Evolutionary conservation across 2,113 vertebrate species (phyloP), one percentile per base, ranked within the genome.

Genomic region (Oenanthe melanoleuca): DNA sequence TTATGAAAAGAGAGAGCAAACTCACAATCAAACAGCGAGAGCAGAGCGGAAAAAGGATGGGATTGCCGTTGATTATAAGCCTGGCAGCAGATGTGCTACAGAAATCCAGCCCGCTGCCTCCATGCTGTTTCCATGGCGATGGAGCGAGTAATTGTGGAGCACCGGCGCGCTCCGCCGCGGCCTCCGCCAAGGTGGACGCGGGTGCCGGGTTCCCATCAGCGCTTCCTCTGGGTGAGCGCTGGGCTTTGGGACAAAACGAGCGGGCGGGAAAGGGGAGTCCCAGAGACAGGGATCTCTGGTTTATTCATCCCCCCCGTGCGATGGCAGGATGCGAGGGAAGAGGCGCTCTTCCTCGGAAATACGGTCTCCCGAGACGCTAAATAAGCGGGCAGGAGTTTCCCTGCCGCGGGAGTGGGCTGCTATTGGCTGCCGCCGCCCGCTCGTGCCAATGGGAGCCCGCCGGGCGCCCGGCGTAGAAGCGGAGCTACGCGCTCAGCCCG

Each of bases 91-190:
- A 98, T 98, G 98, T 98, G 99, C 98, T 95, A 96, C 98, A 98
- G 97, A 97, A 98, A 98, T 98, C 98, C 97, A 98, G 98, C 98
- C 98, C 97, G 94, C 98, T 98, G 98, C 98, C 98, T 98, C 99
- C 98, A 97, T 98, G 98, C 98, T 98, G 99, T 99, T 99, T 99
- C 99, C 98, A 99, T 99, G 98, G 98, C 97, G 98, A 99, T 99
- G 97, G 95, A 98, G 98, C 98, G 98, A 93, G 98, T 99, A 99
- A 99, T 99, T 98, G 98, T 98, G 97, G 97, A 98, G 97, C 98
- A 98, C 85, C 71, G 60, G 96, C 89, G 11, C 59, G 79, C 96
- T 97, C 96, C 96, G 86, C 96, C 78, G 83, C 81, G 75, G 96
- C 97, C 98, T 96, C 95, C 78, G 25, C 95, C 97, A 97, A 98